Evolutionary conservation across 1,140 invertebrate species (phyloP), one percentile per base, ranked within the genome.

Genomic region (Druon quercuslanigerum): DNA sequence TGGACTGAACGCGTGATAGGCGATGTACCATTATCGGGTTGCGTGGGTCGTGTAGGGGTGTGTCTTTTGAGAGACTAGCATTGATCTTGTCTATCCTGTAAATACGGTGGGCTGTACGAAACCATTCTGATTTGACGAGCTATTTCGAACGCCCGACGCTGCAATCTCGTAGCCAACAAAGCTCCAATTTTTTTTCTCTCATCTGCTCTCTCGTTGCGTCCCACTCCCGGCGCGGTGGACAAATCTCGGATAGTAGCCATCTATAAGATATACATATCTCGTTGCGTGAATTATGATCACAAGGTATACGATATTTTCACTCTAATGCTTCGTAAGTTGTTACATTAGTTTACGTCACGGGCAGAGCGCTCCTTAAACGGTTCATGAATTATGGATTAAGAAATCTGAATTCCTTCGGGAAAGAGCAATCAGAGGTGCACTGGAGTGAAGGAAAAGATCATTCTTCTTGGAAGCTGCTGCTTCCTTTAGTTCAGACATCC

Each of bases 1-100:
- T 46, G 5, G 9, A 46, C 8, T 46, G 9, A 46, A 46, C 40
- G 40, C 5, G 7, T 8, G 40, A 46, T 46, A 11, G 40, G 40
- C 40, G 40, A 46, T 46, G 40, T 46, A 46, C 40, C 40, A 46
- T 46, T 46, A 2, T 97, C 98, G 13, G 96, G 96, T 50, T 94
- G 99, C 88, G 98, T 94, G 95, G 97, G 98, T 90, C 92, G 96
- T 78, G 97, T 98, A 91, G 96, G 98, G 91, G 92, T 95, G 78
- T 97, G 94, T 88, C 95, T 96, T 78, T 7, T 51, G 13, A 73
- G 78, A 40, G 73, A 77, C 74, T 75, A 50, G 74, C 74, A 80
- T 78, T 75, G 60, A 74, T 78, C 75, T 79, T 52, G 73, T 11
- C 70, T 33, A 82, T 72, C n/a, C 51, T 40, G 33, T 60, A 57